A percentile compares a stretch with the other conserved stretches of the same genome.
These are phyloP conservation scores for Bombus cullumanus DNA, from an alignment of 1,140 invertebrate species.

Conservation along the genomic window DNA sequence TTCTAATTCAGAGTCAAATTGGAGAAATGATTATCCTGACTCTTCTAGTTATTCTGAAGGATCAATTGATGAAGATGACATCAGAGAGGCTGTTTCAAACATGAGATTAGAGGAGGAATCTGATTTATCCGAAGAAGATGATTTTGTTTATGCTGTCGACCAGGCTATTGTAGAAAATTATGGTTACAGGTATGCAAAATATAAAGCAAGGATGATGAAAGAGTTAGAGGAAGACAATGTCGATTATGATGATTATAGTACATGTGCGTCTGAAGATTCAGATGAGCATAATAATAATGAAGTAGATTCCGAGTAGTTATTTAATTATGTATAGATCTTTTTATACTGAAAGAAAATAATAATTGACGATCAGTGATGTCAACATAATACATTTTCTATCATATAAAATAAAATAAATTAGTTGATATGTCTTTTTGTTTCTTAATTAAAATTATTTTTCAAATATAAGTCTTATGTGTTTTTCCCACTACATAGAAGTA, in stretches of 20 bases:
- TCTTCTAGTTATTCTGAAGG: conserved; percentile 76
- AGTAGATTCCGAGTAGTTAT: background rate
- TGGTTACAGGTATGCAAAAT: conserved; percentile 84
- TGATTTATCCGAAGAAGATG: conserved; percentile 78
- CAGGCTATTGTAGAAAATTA: conserved; percentile 81
- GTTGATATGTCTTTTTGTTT: background rate
- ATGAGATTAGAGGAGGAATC: conserved; percentile 66
- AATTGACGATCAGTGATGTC: background rate
- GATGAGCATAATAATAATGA: background rate
- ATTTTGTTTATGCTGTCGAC: conserved; percentile 81
- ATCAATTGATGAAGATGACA: conserved; percentile 73
- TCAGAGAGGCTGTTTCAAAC: conserved; percentile 72
- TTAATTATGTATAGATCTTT: background rate
- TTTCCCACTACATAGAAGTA: conserved; percentile 5
- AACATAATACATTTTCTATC: background rate
- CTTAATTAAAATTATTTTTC: conserved; percentile 2
- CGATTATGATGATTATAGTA: background rate
- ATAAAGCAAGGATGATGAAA: conserved; percentile 80
- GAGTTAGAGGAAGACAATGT: conserved; percentile 55
- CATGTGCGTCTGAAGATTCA: background rate
- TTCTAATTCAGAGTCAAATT: conserved; percentile 83
- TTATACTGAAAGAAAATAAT: background rate
- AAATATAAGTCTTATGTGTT: background rate
- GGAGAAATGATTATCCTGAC: conserved; percentile 84
- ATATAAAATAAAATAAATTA: background rate